Base-by-base conservation (phyloP, 2,797 vertebrate genomes). In the Valencia hispanica region DNA sequence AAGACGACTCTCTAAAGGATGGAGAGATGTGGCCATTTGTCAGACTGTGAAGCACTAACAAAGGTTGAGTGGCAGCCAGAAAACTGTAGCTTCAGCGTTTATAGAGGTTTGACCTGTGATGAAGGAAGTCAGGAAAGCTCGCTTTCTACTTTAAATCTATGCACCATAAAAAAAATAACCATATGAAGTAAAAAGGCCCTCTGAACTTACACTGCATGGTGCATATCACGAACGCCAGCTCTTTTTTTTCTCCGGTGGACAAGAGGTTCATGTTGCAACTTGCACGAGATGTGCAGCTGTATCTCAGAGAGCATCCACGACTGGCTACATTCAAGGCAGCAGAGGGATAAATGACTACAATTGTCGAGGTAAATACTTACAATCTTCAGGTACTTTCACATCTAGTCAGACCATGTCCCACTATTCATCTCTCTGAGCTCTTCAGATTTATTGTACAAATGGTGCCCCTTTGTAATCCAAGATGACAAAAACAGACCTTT, bases 261-360 rank as follows among this genome's bases (percentile, higher is more conserved):
- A 45, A 68, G 3, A 4, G 41, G n/a, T 68, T 45, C 17, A 43
- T 43, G 39, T 45, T 68, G 39, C n/a, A 3, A 45, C 36, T 41
- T 25, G 25, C 63, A 25, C 34, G 36, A 41, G 5, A n/a, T 41
- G 36, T 45, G 51, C 53, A 77, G 41, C 15, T 50, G 55, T 68
- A 34, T 77, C 43, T 78, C 70, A 69, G 39, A 73, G 22, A 80
- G 30, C 71, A 57, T 76, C 39, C 25, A n/a, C 2, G 5, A 30
- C 34, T 15, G 22, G 69, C 7, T 66, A 68, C 18, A 22, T 65
- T 39, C 22, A 47, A 47, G 45, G 47, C 17, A 80, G 65, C 75
- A 77, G 50, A 45, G 36, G 72, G 59, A 82, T 63, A 50, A 74
- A 88, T 84, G 74, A 70, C 74, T 79, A 71, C n/a, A 32, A 39